A percentile compares a stretch with the other conserved stretches of the same genome.
Evolutionary conservation across 2,888 invertebrate genomes (phyloP).

Genomic region (Cephus pygmeus): DNA sequence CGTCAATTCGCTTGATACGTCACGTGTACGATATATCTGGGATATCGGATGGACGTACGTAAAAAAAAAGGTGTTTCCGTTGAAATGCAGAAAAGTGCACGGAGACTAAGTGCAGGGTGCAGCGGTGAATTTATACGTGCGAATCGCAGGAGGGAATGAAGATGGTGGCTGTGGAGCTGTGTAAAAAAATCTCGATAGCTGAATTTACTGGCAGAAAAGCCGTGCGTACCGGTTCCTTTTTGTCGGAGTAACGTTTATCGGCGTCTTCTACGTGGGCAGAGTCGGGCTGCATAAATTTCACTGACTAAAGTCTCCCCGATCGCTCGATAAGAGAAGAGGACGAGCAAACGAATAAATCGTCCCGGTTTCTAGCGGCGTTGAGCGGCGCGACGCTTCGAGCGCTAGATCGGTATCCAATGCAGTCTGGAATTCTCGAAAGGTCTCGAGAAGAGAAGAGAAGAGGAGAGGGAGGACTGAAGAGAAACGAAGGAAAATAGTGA

Average conservation of each 20-base stretch:
- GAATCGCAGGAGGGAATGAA: neutral
- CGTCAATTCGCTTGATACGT: conserved; percentile 15
- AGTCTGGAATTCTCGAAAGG: neutral
- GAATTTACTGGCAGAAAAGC: neutral
- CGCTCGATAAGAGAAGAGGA: neutral
- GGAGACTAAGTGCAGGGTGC: neutral
- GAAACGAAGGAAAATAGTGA: neutral
- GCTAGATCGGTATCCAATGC: neutral
- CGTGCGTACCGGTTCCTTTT: neutral
- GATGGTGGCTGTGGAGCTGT: neutral
- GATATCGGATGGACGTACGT: neutral
- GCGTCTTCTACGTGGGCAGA: neutral
- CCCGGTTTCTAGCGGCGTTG: neutral
- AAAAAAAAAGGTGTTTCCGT: neutral
- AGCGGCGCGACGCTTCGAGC: neutral
- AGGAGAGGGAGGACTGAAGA: neutral
- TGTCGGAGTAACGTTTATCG: neutral
- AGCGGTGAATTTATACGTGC: neutral
- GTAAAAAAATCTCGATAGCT: neutral
- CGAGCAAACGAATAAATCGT: neutral
- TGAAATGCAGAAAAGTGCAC: neutral
- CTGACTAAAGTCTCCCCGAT: neutral
- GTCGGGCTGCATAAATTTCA: neutral
- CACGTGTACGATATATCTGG: neutral
- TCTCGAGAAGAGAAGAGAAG: neutral